Conservation (phyloP, 2,797 vertebrate genomes). For the Xerus rutilus region DNA sequence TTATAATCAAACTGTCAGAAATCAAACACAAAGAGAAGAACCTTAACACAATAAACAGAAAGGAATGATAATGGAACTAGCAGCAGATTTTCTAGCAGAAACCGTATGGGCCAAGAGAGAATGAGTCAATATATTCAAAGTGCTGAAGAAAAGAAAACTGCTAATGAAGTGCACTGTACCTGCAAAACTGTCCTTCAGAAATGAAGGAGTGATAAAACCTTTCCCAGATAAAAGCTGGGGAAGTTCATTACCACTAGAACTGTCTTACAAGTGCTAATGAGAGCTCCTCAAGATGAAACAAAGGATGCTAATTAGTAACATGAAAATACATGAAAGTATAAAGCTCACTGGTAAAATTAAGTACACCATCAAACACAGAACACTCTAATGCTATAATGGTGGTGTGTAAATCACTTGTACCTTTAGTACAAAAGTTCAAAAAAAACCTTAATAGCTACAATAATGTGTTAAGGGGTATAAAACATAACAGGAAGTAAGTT, state of each 20-base stretch:
- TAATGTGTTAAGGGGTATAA: neutral
- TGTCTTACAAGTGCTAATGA: neutral
- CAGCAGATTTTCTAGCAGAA: neutral
- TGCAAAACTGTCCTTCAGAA: neutral
- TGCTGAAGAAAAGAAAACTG: neutral
- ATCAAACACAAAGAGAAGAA: neutral
- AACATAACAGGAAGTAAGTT: neutral
- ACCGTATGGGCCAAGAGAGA: neutral
- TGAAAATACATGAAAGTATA: neutral
- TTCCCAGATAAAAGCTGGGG: neutral
- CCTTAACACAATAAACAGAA: neutral
- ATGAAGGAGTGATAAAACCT: neutral
- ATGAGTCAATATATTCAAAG: neutral
- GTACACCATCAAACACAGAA: neutral
- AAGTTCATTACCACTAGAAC: neutral
- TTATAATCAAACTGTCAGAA: neutral
- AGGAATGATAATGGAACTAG: neutral
- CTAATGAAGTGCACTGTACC: neutral
- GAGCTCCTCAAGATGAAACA: neutral
- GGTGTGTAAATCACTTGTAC: neutral
- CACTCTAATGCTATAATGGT: neutral
- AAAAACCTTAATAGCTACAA: neutral
- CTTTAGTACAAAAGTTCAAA: neutral
- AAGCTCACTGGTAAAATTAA: neutral
- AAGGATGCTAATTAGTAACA: neutral